These are phyloP conservation scores for Spodoptera exigua DNA, from an alignment of 2,888 invertebrate genomes.

Conservation along the genomic window DNA sequence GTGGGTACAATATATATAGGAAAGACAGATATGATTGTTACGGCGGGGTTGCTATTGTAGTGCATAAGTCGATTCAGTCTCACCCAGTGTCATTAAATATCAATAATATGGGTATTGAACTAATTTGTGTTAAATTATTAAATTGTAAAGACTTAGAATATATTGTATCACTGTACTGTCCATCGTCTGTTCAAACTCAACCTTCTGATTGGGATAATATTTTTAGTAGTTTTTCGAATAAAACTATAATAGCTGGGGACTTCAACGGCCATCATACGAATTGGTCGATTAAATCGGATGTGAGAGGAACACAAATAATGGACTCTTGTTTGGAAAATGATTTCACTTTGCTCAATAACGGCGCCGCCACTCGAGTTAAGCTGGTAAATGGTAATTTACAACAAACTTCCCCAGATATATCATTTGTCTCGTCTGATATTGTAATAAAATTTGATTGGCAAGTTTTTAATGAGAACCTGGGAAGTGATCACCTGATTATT, in stretches of 20 bases:
- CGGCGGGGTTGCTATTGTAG: background rate
- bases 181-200: background rate
- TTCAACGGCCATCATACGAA: too few relatives aligned
- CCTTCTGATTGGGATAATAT: background rate
- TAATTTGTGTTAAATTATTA: background rate
- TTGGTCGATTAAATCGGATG: background rate
- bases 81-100: too few relatives aligned
- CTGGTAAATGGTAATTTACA: too few relatives aligned
- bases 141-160: background rate
- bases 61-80: background rate
- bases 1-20: conserved; percentile 1
- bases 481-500: conserved; percentile 2
- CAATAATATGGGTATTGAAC: background rate
- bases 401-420: too few relatives aligned
- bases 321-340: too few relatives aligned
- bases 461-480: too few relatives aligned
- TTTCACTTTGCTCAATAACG: too few relatives aligned
- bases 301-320: background rate
- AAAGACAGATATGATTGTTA: background rate
- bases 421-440: too few relatives aligned
- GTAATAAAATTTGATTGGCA: too few relatives aligned
- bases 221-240: background rate
- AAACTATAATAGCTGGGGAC: conserved; percentile 1
- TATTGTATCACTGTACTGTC: background rate
- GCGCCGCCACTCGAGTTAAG: too few relatives aligned